phyloP scores from a whole-genome alignment of 92 coral and sea anemone genomes.

The Umimayanthus chanpuru region DNA sequence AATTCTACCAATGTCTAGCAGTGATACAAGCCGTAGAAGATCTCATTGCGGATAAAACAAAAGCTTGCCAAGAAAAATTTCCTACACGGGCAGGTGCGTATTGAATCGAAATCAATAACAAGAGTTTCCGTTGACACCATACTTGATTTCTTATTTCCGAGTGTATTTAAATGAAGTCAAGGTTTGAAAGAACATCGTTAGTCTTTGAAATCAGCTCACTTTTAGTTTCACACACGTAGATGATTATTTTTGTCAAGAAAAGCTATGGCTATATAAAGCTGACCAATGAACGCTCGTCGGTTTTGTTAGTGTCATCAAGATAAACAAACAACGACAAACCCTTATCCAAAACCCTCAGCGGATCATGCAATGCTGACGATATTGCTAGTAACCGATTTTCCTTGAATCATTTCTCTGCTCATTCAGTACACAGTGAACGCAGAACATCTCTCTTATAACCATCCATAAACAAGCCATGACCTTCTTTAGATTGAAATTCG shows the following conservation, averaged over 20 bases:
- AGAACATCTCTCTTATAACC: not conserved
- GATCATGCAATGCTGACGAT: not conserved
- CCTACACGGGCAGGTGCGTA: not conserved
- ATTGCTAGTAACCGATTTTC: no score
- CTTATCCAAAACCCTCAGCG: not conserved
- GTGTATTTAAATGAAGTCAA: not conserved
- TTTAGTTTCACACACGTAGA: not conserved
- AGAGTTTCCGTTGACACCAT: not conserved
- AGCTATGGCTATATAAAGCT: not conserved
- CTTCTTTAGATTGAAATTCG: not conserved
- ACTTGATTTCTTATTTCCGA: not conserved
- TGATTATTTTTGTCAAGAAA: no score
- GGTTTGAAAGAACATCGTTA: not conserved
- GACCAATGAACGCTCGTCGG: not conserved
- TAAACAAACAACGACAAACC: not conserved
- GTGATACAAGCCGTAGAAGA: not conserved
- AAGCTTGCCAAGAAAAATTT: not conserved
- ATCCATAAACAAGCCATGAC: not conserved
- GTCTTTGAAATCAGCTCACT: not conserved
- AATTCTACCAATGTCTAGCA: not conserved
- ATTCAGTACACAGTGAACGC: not conserved
- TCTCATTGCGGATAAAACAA: not conserved
- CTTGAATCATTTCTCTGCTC: not conserved
- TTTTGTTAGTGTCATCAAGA: not conserved
- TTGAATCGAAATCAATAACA: not conserved